Evolutionary conservation across 1,140 invertebrate species (phyloP).

Genomic region (Centruroides sculpturatus): DNA sequence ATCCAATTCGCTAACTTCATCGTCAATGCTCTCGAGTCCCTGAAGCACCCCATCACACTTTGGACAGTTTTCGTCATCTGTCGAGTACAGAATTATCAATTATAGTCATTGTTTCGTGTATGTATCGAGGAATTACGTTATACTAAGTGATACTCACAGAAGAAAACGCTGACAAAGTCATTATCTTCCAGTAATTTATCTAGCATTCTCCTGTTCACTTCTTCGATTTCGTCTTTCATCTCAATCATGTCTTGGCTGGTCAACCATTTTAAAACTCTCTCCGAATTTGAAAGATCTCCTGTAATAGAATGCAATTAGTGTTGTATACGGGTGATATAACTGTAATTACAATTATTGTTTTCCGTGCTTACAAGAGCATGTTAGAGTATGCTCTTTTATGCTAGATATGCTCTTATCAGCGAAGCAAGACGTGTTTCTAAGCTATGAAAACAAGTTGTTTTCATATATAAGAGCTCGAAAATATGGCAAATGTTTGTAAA

Average conservation of each 20-base stretch:
- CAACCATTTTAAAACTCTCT: conserved; percentile 71
- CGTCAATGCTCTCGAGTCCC: conserved; percentile 78
- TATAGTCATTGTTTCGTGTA: neutral
- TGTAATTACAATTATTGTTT: conserved; percentile 55
- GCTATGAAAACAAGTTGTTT: no score
- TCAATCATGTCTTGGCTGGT: conserved; percentile 90
- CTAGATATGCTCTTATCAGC: no score
- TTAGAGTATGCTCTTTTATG: no score
- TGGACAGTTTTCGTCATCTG: conserved; percentile 47
- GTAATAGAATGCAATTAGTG: neutral
- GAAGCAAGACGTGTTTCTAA: no score
- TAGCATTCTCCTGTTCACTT: conserved; percentile 87
- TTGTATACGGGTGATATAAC: neutral
- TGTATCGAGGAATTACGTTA: no score
- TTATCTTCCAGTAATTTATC: conserved; percentile 86
- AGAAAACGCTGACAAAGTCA: conserved; percentile 86
- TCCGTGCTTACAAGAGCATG: conserved; percentile 39
- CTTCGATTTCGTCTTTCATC: conserved; percentile 90
- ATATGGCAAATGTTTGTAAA: no score
- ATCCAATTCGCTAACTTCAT: conserved; percentile 81
- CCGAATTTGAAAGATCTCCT: conserved; percentile 68
- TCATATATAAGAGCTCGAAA: no score
- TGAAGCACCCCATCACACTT: conserved; percentile 63
- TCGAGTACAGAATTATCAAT: conserved; percentile 14
- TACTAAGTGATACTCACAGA: conserved; percentile 52